Conservation (phyloP, 2,888 invertebrate genomes). For the Brachynemurus nebulosus region DNA sequence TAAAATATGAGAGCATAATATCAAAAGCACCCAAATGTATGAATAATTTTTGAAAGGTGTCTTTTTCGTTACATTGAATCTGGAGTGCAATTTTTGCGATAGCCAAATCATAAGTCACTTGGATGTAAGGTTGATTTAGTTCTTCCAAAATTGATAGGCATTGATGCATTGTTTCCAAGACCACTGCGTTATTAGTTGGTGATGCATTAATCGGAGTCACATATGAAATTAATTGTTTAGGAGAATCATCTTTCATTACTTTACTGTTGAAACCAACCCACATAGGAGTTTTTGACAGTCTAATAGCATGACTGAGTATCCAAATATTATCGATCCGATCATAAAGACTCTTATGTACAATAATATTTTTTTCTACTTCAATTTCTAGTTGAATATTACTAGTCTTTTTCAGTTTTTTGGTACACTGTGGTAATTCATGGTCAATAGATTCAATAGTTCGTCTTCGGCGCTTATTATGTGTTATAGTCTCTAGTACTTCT, state of each 20-base stretch:
- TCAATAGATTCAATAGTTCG: neutral
- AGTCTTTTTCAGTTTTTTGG: neutral
- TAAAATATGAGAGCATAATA: slow-evolving; percentile 21
- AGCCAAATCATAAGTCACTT: slow-evolving; percentile 15
- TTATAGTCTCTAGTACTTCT: neutral
- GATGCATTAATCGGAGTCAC: slow-evolving; percentile 15
- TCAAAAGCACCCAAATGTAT: slow-evolving; percentile 22
- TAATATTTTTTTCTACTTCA: neutral
- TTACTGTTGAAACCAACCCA: slow-evolving; percentile 3
- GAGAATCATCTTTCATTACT: slow-evolving; percentile 5
- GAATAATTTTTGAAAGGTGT: slow-evolving; percentile 20
- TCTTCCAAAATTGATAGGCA: slow-evolving; percentile 18
- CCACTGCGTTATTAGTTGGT: slow-evolving; percentile 12
- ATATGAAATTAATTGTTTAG: slow-evolving; percentile 10
- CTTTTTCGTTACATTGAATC: slow-evolving; percentile 20
- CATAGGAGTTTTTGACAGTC: slow-evolving; percentile 20
- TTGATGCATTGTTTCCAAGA: slow-evolving; percentile 19
- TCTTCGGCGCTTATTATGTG: neutral
- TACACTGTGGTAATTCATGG: neutral
- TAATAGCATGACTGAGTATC: neutral
- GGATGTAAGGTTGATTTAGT: slow-evolving; percentile 13
- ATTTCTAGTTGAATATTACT: neutral
- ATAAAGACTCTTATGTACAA: neutral
- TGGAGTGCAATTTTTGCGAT: slow-evolving; percentile 18
- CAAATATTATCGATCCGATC: neutral